phyloP scores from a whole-genome alignment of 2,113 vertebrate genomes.

The Cyphomyrus plagiostoma region DNA sequence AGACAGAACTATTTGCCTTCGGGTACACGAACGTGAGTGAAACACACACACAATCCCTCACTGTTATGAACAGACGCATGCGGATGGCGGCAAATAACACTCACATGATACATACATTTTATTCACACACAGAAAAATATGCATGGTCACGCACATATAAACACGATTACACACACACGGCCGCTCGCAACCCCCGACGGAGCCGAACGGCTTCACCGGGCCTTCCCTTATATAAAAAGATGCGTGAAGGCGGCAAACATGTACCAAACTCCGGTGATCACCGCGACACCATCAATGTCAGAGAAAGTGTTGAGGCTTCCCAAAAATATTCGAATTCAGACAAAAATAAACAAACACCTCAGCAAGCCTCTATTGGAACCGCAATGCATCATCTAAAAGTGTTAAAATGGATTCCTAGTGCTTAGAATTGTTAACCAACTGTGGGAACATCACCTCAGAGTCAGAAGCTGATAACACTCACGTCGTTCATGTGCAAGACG shows the following conservation, averaged over 20 bases:
- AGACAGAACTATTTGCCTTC: neutral
- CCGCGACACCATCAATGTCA: neutral
- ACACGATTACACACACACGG: neutral
- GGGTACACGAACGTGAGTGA: neutral
- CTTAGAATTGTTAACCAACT: neutral
- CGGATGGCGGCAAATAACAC: neutral
- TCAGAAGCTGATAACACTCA: neutral
- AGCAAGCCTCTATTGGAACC: neutral
- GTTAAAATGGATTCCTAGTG: neutral
- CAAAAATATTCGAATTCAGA: neutral
- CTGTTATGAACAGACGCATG: conserved; percentile 22
- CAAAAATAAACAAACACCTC: neutral
- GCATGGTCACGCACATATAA: neutral
- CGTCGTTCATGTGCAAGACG: neutral
- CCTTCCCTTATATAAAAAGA: neutral
- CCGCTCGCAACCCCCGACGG: too few species aligned
- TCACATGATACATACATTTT: neutral
- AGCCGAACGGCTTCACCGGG: neutral
- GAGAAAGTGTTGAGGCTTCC: neutral
- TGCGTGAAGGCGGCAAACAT: neutral
- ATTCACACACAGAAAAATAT: neutral
- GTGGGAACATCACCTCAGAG: too few species aligned
- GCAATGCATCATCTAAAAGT: too few species aligned
- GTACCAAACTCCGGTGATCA: neutral
- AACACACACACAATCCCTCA: neutral